These are phyloP conservation scores for Drosophila murphyi DNA, from an alignment of 1,140 invertebrate genomes.

Conservation along the genomic window DNA sequence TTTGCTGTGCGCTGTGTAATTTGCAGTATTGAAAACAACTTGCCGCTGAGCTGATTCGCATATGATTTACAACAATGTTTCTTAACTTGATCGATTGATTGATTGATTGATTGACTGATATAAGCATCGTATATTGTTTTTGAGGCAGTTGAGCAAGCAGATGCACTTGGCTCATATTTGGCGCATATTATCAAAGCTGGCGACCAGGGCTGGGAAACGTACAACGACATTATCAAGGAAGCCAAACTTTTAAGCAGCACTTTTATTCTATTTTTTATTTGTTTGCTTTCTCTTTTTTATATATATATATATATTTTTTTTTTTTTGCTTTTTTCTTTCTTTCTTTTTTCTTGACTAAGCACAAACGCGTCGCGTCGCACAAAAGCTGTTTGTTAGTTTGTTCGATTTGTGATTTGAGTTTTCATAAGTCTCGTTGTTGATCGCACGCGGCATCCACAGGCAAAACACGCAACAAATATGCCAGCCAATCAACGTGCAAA, in stretches of 20 bases:
- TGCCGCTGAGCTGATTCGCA: background rate
- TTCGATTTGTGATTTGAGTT: background rate
- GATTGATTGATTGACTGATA: no score
- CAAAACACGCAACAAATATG: constrained; percentile 36
- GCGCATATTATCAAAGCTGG: background rate
- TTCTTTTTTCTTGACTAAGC: constrained; percentile 10
- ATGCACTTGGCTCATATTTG: constrained; percentile 34
- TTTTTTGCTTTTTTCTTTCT: constrained; percentile 12
- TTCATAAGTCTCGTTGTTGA: background rate
- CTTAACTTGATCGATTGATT: background rate
- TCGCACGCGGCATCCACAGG: constrained; percentile 37
- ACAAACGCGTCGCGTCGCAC: constrained; percentile 9
- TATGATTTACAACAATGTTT: background rate
- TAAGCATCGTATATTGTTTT: background rate
- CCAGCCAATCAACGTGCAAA: constrained; percentile 3
- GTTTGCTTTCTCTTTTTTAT: constrained; percentile 1
- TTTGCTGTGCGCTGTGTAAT: no score
- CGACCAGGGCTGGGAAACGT: constrained; percentile 2
- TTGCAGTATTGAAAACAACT: no score
- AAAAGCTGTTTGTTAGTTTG: constrained; percentile 21
- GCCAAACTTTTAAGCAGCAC: constrained; percentile 19
- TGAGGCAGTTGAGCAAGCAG: constrained; percentile 41
- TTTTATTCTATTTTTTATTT: constrained; percentile 11
- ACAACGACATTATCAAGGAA: background rate
- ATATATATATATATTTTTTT: constrained; percentile 9